Evolutionary conservation across 64 coral and sea anemone species (phyloP), one percentile per base, ranked within the genome.

Genomic region (Catalaphyllia jardinei): DNA sequence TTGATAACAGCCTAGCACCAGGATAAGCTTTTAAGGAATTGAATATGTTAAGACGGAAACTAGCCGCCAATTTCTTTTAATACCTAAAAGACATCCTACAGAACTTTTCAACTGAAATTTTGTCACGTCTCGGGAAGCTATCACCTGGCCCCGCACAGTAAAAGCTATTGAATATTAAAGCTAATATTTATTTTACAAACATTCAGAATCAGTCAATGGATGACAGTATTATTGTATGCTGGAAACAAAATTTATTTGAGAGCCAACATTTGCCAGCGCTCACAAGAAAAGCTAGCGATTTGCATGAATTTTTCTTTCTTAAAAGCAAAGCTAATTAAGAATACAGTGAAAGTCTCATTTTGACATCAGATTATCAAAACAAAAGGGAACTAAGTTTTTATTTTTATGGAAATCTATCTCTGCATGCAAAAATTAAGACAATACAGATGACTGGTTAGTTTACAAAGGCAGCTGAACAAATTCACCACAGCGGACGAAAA

Each of bases 351-450:
- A 76, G 31, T 49, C 33, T 20, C 38, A 49, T 49, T 76, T 49
- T 35, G 38, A 15, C 74, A 16, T 76, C 74, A 76, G 50, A 76
- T 78, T 78, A 78, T 55, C 9, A 2, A 78, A 52, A 78, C 78
- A 80, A 80, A 25, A 31, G 52, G 15, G 4, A 61, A 31, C 14
- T 9, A 80, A 29, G 54, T 24, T 80, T 80, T 80, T 80, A 54
- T 60, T 25, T 60, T 80, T 30, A 55, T 55, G 50, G 22, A 54
- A 78, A 55, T 52, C 25, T 27, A 10, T 25, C 49, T 24, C 5
- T 11, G 24, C 62, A 20, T 64, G 1, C 4, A 16, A 9, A 1
- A 13, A 17, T 19, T 4, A n/a, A 24, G 20, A 67, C 20, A 67
- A 67, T 67, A 64, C 17, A 64, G 4, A 64, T 64, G 62, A 64